Evolutionary conservation across 2,888 invertebrate species (phyloP), one percentile per base, ranked within the genome.

Genomic region (Drosophila anceps): DNA sequence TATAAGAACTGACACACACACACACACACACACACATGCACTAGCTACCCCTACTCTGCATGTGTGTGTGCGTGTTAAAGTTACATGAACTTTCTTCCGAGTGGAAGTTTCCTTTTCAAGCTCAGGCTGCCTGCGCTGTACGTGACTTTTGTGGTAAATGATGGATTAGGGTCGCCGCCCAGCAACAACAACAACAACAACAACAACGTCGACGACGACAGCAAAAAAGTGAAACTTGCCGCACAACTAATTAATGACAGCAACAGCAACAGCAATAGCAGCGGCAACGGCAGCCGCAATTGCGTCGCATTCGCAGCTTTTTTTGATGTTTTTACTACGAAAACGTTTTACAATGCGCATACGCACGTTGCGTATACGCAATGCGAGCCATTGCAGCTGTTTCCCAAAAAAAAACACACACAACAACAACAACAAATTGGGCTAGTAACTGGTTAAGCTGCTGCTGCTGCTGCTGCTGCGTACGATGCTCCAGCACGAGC

Each of bases 201-300:
- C 24, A 55, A 20, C 18, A 27, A 15, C 15, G 31, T 3, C 5
- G 31, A 15, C 8, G 46, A 15, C 24, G 15, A 13, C 6, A 65
- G 70, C 82, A 86, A 84, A 86, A 90, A 90, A 90, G 90, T 90
- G 86, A 90, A 86, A 90, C 84, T 88, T 73, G 73, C 69, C 41
- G 70, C 71, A 43, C 41, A 64, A 64, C 70, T 89, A 84, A 80
- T 87, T 85, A 84, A 84, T 87, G 85, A 70, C 69, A 73, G 68
- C 31, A 70, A 35, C 55, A 73, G 63, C 27, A 73, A 44, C 59
- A 72, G 37, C 33, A 37, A 10, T 10, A 20, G 43, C 44, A 41
- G 18, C 41, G 4, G 12, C 20, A 24, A n/a, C n/a, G n/a, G 24
- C 24, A 24, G 44, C 27, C 10, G 48, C 31, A 51, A 53, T 33